phyloP scores from a whole-genome alignment of 35 echinoderm and acorn worm species.

The Holothuria glaberrima region DNA sequence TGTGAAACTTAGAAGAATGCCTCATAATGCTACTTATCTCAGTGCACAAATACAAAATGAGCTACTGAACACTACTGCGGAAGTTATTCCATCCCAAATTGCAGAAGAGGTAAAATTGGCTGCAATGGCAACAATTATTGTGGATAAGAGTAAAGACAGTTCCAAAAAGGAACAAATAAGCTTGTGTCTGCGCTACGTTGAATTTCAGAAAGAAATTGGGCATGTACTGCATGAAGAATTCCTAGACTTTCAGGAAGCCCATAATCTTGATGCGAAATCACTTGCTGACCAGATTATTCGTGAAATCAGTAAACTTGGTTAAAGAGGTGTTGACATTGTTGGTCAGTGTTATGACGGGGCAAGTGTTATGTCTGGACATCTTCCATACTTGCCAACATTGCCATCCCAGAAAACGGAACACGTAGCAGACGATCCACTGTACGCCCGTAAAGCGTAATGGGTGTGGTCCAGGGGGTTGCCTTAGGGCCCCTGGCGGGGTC shows the following conservation, averaged over 20 bases:
- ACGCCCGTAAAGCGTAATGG: no score
- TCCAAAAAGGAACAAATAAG: slow-evolving; percentile 51
- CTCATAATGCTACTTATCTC: slow-evolving; percentile 23
- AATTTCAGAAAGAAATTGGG: background rate
- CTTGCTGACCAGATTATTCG: slow-evolving; percentile 21
- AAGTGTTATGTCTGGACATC: slow-evolving; percentile 26
- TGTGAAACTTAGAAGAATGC: background rate
- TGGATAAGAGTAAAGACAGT: slow-evolving; percentile 33
- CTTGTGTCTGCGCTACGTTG: slow-evolving; percentile 1
- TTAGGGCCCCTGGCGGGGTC: no score
- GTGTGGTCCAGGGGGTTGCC: no score
- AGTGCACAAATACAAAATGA: slow-evolving; percentile 44
- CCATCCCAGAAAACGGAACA: no score
- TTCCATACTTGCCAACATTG: no score
- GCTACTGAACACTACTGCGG: slow-evolving; percentile 5
- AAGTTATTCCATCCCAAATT: background rate
- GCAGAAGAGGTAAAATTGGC: slow-evolving; percentile 13
- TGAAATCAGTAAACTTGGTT: slow-evolving; percentile 8
- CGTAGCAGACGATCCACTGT: no score
- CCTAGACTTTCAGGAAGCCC: slow-evolving; percentile 8
- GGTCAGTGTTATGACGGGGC: slow-evolving; percentile 41
- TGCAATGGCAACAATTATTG: background rate
- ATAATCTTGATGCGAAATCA: slow-evolving; percentile 25
- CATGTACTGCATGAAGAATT: slow-evolving; percentile 27
- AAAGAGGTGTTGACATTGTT: slow-evolving; percentile 6